A percentile compares a stretch with the other conserved stretches of the same genome.
Evolutionary conservation across 2,113 vertebrate genomes (phyloP).

Genomic region (Globicephala melas): DNA sequence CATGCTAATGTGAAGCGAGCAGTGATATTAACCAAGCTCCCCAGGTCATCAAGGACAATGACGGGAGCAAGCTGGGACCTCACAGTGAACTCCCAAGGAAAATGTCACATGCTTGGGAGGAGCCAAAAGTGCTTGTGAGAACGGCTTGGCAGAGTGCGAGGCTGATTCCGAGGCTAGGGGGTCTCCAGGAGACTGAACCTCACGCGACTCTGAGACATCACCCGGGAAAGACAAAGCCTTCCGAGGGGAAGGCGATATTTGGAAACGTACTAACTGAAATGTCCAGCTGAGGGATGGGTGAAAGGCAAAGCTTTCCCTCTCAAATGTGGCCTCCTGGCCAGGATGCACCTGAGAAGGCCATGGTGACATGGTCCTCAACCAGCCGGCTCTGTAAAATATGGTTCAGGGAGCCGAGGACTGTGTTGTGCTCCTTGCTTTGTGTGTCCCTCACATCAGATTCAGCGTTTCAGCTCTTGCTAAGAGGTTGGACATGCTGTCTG

Average conservation of each 20-base stretch:
- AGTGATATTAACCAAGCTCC: neutral
- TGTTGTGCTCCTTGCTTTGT: conserved; percentile 67
- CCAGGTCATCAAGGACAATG: neutral
- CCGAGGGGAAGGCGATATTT: neutral
- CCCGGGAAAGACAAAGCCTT: neutral
- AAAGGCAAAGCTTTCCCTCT: neutral
- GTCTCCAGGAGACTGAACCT: neutral
- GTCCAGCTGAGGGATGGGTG: fast-evolving
- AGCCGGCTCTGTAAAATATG: conserved; percentile 12
- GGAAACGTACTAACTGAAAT: neutral
- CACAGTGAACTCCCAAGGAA: neutral
- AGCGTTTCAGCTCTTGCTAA: conserved; percentile 65
- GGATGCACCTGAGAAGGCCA: too few species aligned
- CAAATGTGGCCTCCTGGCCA: neutral
- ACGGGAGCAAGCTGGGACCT: neutral
- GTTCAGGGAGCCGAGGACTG: conserved; percentile 68
- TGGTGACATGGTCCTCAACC: conserved; percentile 12
- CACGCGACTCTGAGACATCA: neutral
- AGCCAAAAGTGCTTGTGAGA: neutral
- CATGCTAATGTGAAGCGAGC: neutral
- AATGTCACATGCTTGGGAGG: neutral
- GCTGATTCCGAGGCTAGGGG: neutral
- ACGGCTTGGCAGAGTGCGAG: neutral
- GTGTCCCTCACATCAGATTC: conserved; percentile 73
- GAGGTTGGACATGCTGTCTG: conserved; percentile 75